Percentiles rank a stretch among this genome's conserved stretches.
phyloP scores from a whole-genome alignment of 2,113 vertebrate genomes.

The Stictonetta naevosa region DNA sequence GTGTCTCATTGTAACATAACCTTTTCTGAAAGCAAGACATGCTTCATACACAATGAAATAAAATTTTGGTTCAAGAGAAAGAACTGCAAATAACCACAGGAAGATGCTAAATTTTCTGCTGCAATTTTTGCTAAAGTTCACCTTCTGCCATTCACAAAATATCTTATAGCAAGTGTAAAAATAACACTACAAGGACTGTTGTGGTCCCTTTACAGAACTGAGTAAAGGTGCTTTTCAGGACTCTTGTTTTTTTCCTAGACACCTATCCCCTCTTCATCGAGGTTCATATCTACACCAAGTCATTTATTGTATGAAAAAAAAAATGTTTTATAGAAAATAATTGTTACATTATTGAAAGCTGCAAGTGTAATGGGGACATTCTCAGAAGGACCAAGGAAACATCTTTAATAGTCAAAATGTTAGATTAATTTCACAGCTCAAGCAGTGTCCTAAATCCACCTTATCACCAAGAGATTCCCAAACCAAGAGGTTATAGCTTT shows the following conservation, averaged over 20 bases:
- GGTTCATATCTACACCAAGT: neutral
- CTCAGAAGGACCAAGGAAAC: neutral
- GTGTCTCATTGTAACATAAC: neutral
- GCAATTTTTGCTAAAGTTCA: neutral
- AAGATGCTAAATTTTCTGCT: neutral
- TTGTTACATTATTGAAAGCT: neutral
- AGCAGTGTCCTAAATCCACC: too few species aligned
- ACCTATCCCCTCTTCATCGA: neutral
- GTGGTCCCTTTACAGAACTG: neutral
- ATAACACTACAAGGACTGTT: neutral
- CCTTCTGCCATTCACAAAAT: neutral
- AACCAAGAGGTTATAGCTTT: neutral
- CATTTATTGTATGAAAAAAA: neutral
- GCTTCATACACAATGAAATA: neutral
- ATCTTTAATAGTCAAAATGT: neutral
- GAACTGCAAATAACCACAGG: neutral
- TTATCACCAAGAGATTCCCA: neutral
- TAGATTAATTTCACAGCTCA: neutral
- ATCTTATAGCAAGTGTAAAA: neutral
- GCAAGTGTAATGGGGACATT: fast-evolving
- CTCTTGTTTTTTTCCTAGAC: neutral
- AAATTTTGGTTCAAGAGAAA: neutral
- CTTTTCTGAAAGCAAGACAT: neutral
- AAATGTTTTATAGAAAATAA: neutral
- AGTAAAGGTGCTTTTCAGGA: neutral